Percentiles rank a stretch among this genome's conserved stretches.
Evolutionary conservation across 2,888 invertebrate species (phyloP).

Genomic region (Synanthedon formicaeformis): DNA sequence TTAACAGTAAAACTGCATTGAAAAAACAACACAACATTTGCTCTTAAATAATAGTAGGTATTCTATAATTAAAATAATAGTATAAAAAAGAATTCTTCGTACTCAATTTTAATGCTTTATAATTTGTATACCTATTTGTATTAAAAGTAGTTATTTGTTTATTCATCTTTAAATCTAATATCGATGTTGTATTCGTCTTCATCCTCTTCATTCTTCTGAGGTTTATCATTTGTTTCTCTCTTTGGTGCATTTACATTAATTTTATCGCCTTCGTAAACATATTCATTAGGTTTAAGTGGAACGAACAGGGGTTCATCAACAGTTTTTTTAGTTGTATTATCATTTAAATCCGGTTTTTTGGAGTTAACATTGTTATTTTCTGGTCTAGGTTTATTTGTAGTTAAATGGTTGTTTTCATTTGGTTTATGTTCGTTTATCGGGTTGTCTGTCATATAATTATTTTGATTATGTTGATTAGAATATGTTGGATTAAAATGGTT

Average conservation of each 20-base stretch:
- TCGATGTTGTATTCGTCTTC: slow-evolving; percentile 44
- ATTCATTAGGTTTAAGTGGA: slow-evolving; percentile 38
- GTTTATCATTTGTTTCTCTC: slow-evolving; percentile 31
- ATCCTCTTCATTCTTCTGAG: slow-evolving; percentile 17
- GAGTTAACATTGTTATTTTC: slow-evolving; percentile 2
- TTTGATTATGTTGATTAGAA: neutral
- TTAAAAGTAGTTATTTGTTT: neutral
- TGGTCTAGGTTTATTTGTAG: neutral
- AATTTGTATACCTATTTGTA: no score
- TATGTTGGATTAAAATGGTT: neutral
- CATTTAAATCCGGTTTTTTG: slow-evolving; percentile 2
- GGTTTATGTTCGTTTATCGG: neutral
- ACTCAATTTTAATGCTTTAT: no score
- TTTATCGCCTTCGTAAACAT: slow-evolving; percentile 33
- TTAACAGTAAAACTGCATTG: no score
- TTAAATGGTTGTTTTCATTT: neutral
- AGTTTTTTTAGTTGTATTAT: slow-evolving; percentile 24
- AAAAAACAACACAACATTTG: no score
- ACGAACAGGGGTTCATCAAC: slow-evolving; percentile 38
- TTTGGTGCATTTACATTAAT: slow-evolving; percentile 41
- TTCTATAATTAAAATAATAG: no score
- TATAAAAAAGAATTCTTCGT: no score
- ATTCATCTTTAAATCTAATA: slow-evolving; percentile 35
- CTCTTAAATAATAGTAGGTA: no score
- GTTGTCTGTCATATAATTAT: neutral